These are phyloP conservation scores for Phenacoccus solenopsis DNA, from an alignment of 1,140 invertebrate genomes.

Conservation along the genomic window DNA sequence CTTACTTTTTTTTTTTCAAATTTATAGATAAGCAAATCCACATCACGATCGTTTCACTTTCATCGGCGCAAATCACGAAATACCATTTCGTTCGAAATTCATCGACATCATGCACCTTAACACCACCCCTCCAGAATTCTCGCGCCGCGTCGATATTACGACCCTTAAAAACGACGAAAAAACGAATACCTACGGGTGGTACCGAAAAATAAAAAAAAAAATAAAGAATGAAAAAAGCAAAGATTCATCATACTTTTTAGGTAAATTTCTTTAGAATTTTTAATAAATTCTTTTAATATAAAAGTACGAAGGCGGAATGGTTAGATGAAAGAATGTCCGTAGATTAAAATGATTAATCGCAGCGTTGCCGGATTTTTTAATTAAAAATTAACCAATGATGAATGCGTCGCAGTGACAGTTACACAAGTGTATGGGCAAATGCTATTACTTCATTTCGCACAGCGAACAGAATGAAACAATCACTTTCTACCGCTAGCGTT, in stretches of 20 bases:
- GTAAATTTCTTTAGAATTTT: conserved; percentile 17
- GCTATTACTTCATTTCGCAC: conserved; percentile 16
- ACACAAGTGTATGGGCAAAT: conserved; percentile 16
- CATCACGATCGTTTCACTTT: too few species aligned
- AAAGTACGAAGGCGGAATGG: neutral
- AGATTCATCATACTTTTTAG: conserved; percentile 14
- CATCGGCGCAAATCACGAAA: too few species aligned
- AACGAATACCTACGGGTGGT: too few species aligned
- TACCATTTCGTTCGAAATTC: too few species aligned
- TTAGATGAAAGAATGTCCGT: conserved; percentile 15
- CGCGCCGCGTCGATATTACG: too few species aligned
- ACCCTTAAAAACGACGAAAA: too few species aligned
- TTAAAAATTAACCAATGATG: conserved; percentile 18
- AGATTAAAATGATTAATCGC: conserved; percentile 17
- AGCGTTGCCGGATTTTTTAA: conserved; percentile 13
- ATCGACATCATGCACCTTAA: too few species aligned
- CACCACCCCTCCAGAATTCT: too few species aligned
- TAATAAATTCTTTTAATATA: conserved; percentile 17
- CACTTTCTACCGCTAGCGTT: conserved; percentile 7
- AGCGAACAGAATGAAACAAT: conserved; percentile 13
- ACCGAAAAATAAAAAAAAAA: too few species aligned
- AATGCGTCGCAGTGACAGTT: conserved; percentile 13
- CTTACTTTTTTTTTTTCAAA: too few species aligned
- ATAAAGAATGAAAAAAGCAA: neutral
- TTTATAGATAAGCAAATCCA: too few species aligned